phyloP scores from a whole-genome alignment of 2,888 invertebrate genomes.

The Ophion slaviceki region DNA sequence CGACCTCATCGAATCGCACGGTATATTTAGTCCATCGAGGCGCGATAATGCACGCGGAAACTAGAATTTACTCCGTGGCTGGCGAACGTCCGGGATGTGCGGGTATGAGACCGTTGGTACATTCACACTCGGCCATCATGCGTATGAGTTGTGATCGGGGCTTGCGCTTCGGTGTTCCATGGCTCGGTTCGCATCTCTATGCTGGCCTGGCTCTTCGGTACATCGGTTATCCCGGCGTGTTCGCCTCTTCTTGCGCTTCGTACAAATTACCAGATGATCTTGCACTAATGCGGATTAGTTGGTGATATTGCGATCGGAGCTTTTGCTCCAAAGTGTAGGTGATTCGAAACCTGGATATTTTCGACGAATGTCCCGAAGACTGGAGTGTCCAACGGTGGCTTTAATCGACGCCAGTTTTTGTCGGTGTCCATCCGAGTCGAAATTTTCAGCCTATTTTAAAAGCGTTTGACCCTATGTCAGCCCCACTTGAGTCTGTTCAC shows the following conservation, averaged over 20 bases:
- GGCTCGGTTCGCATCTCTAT: slow-evolving; percentile 26
- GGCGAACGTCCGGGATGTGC: slow-evolving; percentile 46
- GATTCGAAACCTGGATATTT: background rate
- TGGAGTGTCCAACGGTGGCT: background rate
- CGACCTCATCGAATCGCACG: slow-evolving; percentile 36
- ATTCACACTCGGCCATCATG: slow-evolving; percentile 31
- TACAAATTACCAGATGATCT: slow-evolving; percentile 31
- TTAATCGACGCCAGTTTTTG: background rate
- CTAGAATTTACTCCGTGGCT: slow-evolving; percentile 72
- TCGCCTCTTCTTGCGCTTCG: slow-evolving; percentile 30
- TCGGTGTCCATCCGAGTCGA: background rate
- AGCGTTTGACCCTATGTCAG: no score
- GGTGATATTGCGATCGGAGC: background rate
- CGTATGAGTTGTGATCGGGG: slow-evolving; percentile 45
- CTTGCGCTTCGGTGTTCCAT: slow-evolving; percentile 32
- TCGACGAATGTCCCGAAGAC: background rate
- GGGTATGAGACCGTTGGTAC: slow-evolving; percentile 32
- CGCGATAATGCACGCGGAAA: slow-evolving; percentile 73
- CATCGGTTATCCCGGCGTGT: slow-evolving; percentile 6
- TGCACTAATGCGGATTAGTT: slow-evolving; percentile 22
- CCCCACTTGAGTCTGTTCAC: no score
- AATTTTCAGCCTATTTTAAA: no score
- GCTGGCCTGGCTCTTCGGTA: slow-evolving; percentile 36
- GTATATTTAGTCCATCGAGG: slow-evolving; percentile 73
- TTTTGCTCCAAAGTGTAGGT: background rate